These are phyloP conservation scores for Hetaerina titia DNA, from an alignment of 2,888 invertebrate species.

Conservation along the genomic window DNA sequence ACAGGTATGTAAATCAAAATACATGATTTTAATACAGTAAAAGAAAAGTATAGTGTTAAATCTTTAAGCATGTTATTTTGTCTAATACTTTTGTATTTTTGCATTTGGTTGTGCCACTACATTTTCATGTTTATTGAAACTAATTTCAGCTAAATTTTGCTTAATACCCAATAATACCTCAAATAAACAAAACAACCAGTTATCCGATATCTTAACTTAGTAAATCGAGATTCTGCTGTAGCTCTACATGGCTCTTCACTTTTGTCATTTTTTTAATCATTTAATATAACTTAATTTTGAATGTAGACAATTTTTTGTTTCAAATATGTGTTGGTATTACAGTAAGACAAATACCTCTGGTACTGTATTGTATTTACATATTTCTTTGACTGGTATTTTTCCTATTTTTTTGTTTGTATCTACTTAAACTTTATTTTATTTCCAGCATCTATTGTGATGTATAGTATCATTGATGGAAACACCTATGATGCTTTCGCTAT, in stretches of 20 bases:
- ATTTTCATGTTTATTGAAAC: background rate
- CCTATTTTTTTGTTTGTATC: slow-evolving; percentile 40
- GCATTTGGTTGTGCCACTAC: background rate
- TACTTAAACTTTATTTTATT: slow-evolving; percentile 65
- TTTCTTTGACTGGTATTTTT: background rate
- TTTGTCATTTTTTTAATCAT: too few species aligned
- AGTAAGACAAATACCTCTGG: too few species aligned
- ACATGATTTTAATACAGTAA: too few species aligned
- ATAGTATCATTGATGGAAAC: slow-evolving; percentile 93
- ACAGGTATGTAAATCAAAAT: slow-evolving; percentile 79
- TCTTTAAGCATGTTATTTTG: background rate
- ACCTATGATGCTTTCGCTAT: slow-evolving; percentile 92
- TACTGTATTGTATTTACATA: too few species aligned
- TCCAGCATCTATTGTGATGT: slow-evolving; percentile 88
- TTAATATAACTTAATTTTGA: slow-evolving; percentile 52
- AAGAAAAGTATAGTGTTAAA: background rate
- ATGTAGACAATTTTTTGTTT: background rate
- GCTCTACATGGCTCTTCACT: too few species aligned
- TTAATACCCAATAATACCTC: too few species aligned
- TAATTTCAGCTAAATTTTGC: too few species aligned
- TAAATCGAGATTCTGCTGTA: too few species aligned
- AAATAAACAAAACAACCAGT: too few species aligned
- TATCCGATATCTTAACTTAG: too few species aligned
- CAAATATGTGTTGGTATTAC: too few species aligned
- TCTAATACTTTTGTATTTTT: background rate